These are phyloP conservation scores for Anthopleura xanthogrammica DNA, from an alignment of 92 coral and sea anemone species.

Conservation along the genomic window DNA sequence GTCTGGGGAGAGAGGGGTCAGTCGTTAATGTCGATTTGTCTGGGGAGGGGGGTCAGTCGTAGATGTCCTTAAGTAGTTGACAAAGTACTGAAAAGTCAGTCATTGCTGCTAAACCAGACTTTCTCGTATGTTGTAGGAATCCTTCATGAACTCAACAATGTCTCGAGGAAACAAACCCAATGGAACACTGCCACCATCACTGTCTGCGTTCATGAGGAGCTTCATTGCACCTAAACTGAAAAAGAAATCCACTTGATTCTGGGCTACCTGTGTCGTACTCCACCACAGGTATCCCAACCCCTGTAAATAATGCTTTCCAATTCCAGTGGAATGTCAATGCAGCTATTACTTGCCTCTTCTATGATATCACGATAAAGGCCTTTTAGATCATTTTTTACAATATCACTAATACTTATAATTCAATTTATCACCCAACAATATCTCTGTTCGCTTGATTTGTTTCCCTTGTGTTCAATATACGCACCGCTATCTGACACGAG, in stretches of 20 bases:
- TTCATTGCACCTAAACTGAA: conserved; percentile 91
- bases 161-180: conserved; percentile 46
- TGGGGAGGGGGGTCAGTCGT: no score
- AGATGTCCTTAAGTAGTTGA: no score
- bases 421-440: no score
- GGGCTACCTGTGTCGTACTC: background rate
- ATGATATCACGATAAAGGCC: background rate
- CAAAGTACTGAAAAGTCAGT: no score
- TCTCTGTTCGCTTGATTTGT: background rate
- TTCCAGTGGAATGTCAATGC: background rate
- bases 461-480: background rate
- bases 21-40: no score
- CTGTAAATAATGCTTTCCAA: background rate
- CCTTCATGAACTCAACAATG: conserved; percentile 56
- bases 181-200: conserved; percentile 66
- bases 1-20: no score
- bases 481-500: background rate
- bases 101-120: background rate
- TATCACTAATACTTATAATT: no score
- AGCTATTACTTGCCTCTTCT: background rate
- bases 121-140: conserved; percentile 39
- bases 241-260: conserved; percentile 18
- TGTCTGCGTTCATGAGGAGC: conserved; percentile 82
- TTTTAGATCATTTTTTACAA: background rate
- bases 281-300: background rate